Base-by-base conservation (phyloP, 2,113 vertebrate species). In the Columba janthina region DNA sequence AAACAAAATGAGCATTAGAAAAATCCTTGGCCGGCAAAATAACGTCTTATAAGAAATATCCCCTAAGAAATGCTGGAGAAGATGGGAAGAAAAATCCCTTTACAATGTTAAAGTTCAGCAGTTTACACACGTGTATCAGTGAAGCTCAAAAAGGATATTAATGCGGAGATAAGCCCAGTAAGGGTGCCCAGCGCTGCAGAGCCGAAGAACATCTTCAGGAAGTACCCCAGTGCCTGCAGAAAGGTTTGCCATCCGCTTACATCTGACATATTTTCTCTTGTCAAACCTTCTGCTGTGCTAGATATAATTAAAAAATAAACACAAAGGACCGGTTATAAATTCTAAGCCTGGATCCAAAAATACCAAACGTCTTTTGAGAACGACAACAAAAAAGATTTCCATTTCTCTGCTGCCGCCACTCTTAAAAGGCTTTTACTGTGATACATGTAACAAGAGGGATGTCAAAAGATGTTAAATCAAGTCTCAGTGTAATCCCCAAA, bases 151-250 rank as follows among this genome's bases (percentile, higher is more conserved):
- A 98, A 98, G 99, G 99, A 99, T 99, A 99, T 99, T 94, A 99
- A 88, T 91, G 99, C 99, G 58, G 99, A 99, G 98, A 99, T 99
- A 94, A 99, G 99, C 94, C 99, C 99, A 12, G 99, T 99, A 88
- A 99, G 99, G 2, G 99, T 99, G 96, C 99, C 99, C 42, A 99
- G 98, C 0, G 99, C 99, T 29, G 99, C 99, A 11, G 99, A 99
- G 81, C 99, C 99, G 40, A 99, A 99, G 97, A 99, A 99, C 99
- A 99, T 99, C 96, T 99, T 98, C 36, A 99, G 98, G 93, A 99
- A 99, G 97, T 99, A 99, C 62, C 98, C 98, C 78, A 99, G 97
- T 7, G 99, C 99, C 96, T 99, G 99, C 28, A 99, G 73, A 95
- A 99, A 99, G 4, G 99, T 99, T 96, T 99, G 98, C 99, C 99